A percentile compares a stretch with the other conserved stretches of the same genome.
Evolutionary conservation across 2,113 vertebrate species (phyloP).

Genomic region (Brienomyrus longianalis): DNA sequence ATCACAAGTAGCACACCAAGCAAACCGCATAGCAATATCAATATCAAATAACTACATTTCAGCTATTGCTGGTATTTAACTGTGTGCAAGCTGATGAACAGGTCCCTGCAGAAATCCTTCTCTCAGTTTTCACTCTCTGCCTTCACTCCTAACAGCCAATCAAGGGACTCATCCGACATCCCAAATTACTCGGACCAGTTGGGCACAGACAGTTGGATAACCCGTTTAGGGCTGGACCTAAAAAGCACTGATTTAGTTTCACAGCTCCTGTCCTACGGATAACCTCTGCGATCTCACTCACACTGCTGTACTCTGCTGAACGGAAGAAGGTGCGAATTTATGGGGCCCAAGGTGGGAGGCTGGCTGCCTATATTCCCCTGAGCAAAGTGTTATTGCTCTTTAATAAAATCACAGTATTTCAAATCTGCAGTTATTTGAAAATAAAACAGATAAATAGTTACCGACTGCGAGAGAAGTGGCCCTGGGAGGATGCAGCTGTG

Average conservation of each 20-base stretch:
- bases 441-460: background rate
- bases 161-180: slow-evolving; percentile 36
- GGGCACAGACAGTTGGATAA: slow-evolving; percentile 41
- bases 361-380: background rate
- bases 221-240: slow-evolving; percentile 47
- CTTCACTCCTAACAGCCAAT: slow-evolving; percentile 46
- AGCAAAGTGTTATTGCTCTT: background rate
- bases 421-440: slow-evolving; percentile 5
- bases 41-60: background rate
- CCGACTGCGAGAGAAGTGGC: background rate
- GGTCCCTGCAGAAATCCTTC: background rate
- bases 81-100: background rate
- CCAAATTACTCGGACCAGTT: slow-evolving; percentile 17
- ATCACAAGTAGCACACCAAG: background rate
- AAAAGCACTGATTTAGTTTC: slow-evolving; percentile 41
- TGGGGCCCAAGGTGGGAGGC: background rate
- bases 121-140: background rate
- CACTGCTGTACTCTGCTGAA: background rate
- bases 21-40: background rate
- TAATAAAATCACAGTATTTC: background rate
- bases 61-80: background rate
- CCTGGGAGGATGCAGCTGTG: background rate
- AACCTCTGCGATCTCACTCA: slow-evolving; percentile 14
- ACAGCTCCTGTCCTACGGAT: background rate
- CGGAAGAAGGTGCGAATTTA: background rate